phyloP scores from a whole-genome alignment of 1,140 invertebrate genomes.

The Penaeus vannamei region DNA sequence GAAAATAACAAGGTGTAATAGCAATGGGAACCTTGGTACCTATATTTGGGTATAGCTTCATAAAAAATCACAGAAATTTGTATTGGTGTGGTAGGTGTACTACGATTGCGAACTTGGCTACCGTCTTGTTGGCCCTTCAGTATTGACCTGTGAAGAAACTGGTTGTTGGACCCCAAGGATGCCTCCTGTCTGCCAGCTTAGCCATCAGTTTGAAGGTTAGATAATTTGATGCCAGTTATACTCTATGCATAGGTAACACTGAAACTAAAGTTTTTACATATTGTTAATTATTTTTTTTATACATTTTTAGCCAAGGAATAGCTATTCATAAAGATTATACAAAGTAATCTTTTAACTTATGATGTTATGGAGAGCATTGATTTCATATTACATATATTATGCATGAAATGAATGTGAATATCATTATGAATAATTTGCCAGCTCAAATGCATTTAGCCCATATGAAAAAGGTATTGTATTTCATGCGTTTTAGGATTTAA shows the following conservation, averaged over 20 bases:
- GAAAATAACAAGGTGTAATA: too few relatives aligned
- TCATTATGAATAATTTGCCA: too few relatives aligned
- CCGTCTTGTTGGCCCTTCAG: constrained; percentile 71
- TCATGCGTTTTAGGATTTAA: too few relatives aligned
- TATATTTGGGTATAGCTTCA: neutral
- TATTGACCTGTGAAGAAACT: constrained; percentile 71
- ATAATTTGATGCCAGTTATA: neutral
- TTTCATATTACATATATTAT: too few relatives aligned
- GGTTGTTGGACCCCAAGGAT: constrained; percentile 74
- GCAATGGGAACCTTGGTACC: neutral
- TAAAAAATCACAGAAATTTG: neutral
- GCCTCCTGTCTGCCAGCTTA: constrained; percentile 69
- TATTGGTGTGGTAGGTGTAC: constrained; percentile 68
- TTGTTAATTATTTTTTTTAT: neutral
- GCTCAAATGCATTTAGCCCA: too few relatives aligned
- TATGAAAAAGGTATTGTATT: too few relatives aligned
- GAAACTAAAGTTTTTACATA: neutral
- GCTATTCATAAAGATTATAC: neutral
- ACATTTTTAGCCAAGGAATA: neutral
- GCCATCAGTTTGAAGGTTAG: constrained; percentile 44
- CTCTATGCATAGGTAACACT: neutral
- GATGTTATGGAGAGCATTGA: neutral
- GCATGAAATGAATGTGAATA: too few relatives aligned
- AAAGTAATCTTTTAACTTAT: neutral
- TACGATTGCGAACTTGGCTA: constrained; percentile 73